Percentiles rank a stretch among this genome's conserved stretches.
Conservation (phyloP, 2,888 invertebrate genomes). For the Parochlus steinenii region DNA sequence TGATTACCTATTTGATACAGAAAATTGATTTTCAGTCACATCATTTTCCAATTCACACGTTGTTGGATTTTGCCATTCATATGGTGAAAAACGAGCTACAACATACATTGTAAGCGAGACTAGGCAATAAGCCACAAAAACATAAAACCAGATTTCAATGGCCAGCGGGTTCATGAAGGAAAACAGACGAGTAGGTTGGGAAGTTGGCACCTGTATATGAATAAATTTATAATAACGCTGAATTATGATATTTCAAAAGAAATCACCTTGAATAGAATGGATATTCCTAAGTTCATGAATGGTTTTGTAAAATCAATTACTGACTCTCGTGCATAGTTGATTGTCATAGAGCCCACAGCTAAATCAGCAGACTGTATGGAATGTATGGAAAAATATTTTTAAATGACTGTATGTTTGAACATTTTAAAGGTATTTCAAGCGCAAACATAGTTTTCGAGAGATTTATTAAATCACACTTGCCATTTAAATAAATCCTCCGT, state of each 20-base stretch:
- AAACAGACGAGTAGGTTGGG: slow-evolving; percentile 53
- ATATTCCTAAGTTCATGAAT: slow-evolving; percentile 81
- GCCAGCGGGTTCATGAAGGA: slow-evolving; percentile 79
- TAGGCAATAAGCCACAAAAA: slow-evolving; percentile 60
- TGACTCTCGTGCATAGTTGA: slow-evolving; percentile 74
- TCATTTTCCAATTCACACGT: slow-evolving; percentile 45
- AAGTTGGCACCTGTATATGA: slow-evolving; percentile 49
- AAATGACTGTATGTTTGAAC: too few species aligned
- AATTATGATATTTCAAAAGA: too few species aligned
- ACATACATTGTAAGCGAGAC: slow-evolving; percentile 65
- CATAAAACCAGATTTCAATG: slow-evolving; percentile 73
- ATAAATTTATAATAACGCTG: not conserved
- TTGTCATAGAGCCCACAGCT: slow-evolving; percentile 79
- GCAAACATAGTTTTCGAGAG: too few species aligned
- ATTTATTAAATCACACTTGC: too few species aligned
- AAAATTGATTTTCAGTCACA: slow-evolving; percentile 61
- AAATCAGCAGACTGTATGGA: slow-evolving; percentile 61
- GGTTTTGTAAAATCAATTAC: slow-evolving; percentile 86
- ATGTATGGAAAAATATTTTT: slow-evolving; percentile 14
- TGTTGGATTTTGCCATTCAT: slow-evolving; percentile 63
- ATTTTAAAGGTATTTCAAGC: too few species aligned
- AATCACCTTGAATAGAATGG: slow-evolving; percentile 67
- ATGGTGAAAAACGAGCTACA: slow-evolving; percentile 63
- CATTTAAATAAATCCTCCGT: too few species aligned
- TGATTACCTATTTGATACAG: slow-evolving; percentile 61